Base-by-base conservation (phyloP, 1,140 invertebrate genomes). In the Mamestra configurata region DNA sequence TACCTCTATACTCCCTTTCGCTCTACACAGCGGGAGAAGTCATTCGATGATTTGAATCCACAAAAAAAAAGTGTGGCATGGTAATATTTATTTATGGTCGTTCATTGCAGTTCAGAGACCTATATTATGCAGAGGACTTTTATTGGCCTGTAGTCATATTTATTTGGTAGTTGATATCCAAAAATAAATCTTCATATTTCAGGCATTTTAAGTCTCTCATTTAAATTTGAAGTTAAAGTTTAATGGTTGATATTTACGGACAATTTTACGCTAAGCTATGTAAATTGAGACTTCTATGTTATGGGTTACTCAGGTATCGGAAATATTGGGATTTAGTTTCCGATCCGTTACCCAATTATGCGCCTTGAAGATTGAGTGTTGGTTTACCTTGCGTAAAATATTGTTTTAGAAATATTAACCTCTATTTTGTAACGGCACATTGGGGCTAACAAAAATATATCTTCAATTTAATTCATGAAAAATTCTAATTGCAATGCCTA, bases 341-440 rank as follows among this genome's bases (percentile, higher is more conserved):
- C 53, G 53, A 57, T 57, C 53, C 53, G 24, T 57, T 57, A 57
- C 53, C 53, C 53, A 57, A 57, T 57, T 57, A 57, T 27, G 53
- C 27, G 22, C 53, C 53, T 57, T 24, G 53, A 57, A 57, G 22
- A 57, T 57, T 11, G 53, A 57, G 22, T 57, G 53, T 57, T 55
- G 10, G 8, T 27, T 57, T 27, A 57, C 22, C 22, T 57, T 24
- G 1, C 22, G 13, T 13, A 24, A 57, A 57, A 57, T 57, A 57
- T 24, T 24, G 22, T 24, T 57, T 57, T 24, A 7, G 22, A 57
- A 13, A 49, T n/a, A 49, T 40, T 18, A 55, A 57, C 22, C 53
- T 24, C 13, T 57, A 24, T 13, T 27, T 24, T 57, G 51, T 22
- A 13, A 57, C 53, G 53, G 11, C 27, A 10, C 11, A 13, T 43